Conservation (phyloP, 2,113 vertebrate species). For the Reinhardtius hippoglossoides region DNA sequence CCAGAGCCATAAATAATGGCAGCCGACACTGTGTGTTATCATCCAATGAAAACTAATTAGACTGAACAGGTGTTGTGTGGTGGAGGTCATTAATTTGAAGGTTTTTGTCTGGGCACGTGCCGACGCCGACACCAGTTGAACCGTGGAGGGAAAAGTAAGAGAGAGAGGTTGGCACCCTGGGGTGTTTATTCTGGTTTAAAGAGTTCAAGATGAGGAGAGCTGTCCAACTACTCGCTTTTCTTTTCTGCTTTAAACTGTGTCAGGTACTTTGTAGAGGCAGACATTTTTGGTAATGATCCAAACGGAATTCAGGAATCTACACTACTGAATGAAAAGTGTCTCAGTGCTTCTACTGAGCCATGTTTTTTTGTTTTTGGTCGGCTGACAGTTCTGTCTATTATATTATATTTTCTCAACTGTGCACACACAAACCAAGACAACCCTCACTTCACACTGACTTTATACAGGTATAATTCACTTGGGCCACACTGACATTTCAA, state of each 20-base stretch:
- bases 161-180: constrained; percentile 12
- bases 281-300: neutral
- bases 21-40: constrained; percentile 57
- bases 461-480: constrained; percentile 32
- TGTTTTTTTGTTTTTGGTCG: neutral
- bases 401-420: too few species aligned
- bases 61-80: constrained; percentile 79
- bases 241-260: neutral
- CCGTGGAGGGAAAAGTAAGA: constrained; percentile 39
- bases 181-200: constrained; percentile 11
- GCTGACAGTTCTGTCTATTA: too few species aligned
- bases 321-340: too few species aligned
- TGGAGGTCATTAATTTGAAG: constrained; percentile 71
- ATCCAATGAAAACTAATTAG: constrained; percentile 77
- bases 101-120: constrained; percentile 55
- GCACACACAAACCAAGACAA: constrained; percentile 23
- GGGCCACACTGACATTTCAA: constrained; percentile 48
- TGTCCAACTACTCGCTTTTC: too few species aligned
- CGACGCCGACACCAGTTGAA: constrained; percentile 37
- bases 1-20: constrained; percentile 67
- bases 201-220: constrained; percentile 17
- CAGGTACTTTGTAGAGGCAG: neutral
- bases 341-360: neutral
- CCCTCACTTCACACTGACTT: neutral
- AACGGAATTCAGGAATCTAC: neutral